Evolutionary conservation across 2,113 vertebrate genomes (phyloP).

Genomic region (Thryonomys swinderianus): DNA sequence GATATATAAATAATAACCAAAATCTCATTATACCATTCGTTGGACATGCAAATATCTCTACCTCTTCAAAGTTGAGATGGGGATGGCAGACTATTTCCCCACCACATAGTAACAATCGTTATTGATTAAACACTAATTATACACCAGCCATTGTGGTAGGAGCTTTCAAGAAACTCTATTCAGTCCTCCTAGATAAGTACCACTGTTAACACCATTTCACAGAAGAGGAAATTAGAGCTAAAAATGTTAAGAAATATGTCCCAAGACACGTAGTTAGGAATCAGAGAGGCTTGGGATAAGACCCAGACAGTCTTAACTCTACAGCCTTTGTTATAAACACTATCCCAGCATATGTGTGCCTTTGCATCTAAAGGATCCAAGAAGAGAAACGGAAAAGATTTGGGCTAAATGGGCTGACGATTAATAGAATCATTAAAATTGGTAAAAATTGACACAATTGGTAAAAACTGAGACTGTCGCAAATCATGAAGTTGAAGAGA

Average conservation of each 20-base stretch:
- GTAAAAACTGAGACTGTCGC: neutral
- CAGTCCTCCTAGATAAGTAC: neutral
- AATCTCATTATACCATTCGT: slow-evolving; percentile 22
- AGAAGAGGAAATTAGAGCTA: slow-evolving; percentile 17
- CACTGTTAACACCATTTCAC: neutral
- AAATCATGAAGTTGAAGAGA: slow-evolving; percentile 39
- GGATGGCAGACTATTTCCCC: neutral
- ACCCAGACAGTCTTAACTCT: neutral
- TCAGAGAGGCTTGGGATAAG: neutral
- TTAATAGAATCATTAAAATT: slow-evolving; percentile 8
- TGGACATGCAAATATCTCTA: slow-evolving; percentile 31
- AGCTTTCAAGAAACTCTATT: neutral
- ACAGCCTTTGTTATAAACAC: neutral
- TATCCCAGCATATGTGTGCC: neutral
- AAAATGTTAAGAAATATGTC: slow-evolving; percentile 8
- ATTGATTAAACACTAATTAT: neutral
- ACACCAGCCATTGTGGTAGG: neutral
- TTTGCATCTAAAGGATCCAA: neutral
- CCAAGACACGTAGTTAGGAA: neutral
- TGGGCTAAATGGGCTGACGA: slow-evolving; percentile 6
- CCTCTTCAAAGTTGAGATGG: neutral
- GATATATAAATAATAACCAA: neutral
- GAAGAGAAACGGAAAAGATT: neutral
- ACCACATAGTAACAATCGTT: neutral
- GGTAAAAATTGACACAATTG: neutral